Evolutionary conservation across 2,797 vertebrate species (phyloP).

Genomic region (Catostomus latipinnis): DNA sequence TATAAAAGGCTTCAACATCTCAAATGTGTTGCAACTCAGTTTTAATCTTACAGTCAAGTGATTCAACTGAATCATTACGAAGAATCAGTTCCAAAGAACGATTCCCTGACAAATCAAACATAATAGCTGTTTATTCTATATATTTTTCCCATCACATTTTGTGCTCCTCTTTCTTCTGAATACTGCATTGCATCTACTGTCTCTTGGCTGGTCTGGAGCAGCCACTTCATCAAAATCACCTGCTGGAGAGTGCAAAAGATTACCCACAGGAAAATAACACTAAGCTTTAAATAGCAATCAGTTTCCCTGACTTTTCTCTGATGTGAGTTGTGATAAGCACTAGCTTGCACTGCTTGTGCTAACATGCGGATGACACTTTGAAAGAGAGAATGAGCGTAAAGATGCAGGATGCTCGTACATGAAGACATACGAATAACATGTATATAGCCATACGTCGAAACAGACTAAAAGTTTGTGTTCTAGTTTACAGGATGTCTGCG

Average conservation of each 20-base stretch:
- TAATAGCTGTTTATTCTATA: not conserved
- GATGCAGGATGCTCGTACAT: not conserved
- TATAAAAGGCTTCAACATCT: not conserved
- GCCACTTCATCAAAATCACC: slow-evolving; percentile 93
- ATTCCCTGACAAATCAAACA: not conserved
- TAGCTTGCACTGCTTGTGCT: slow-evolving; percentile 65
- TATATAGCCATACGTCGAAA: not conserved
- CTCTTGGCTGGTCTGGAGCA: slow-evolving; percentile 82
- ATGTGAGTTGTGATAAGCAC: slow-evolving; percentile 80
- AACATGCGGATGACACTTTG: slow-evolving; percentile 22
- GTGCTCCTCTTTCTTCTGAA: slow-evolving; percentile 51
- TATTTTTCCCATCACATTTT: slow-evolving; percentile 28
- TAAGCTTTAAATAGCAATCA: slow-evolving; percentile 90
- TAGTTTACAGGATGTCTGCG: not conserved
- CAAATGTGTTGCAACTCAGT: not conserved
- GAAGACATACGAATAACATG: not conserved
- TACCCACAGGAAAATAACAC: slow-evolving; percentile 84
- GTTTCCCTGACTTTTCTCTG: slow-evolving; percentile 85
- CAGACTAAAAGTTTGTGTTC: not conserved
- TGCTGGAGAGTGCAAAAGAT: slow-evolving; percentile 84
- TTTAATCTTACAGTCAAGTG: not conserved
- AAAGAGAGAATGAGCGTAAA: slow-evolving; percentile 1
- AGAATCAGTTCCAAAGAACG: not conserved
- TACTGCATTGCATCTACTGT: slow-evolving; percentile 83
- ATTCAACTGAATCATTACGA: not conserved